Conservation (phyloP, 2,888 invertebrate genomes). For the Brassicogethes aeneus region DNA sequence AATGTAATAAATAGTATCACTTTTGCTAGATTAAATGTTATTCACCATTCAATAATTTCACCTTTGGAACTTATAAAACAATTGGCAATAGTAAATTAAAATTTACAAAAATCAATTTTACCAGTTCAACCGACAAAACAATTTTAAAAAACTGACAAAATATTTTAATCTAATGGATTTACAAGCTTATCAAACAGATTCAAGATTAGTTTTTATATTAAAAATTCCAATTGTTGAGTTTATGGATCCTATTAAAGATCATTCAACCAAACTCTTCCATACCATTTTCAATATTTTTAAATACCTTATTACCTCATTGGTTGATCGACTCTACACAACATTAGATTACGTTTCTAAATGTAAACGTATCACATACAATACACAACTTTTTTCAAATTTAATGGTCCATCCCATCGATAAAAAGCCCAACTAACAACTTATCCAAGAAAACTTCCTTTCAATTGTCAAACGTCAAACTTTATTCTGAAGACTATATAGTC, state of each 20-base stretch:
- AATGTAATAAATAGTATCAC: background rate
- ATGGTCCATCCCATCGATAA: too few species aligned
- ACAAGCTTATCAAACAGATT: background rate
- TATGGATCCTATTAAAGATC: background rate
- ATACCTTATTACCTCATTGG: background rate
- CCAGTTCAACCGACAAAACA: background rate
- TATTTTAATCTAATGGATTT: background rate
- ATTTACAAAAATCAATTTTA: background rate
- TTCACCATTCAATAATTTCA: background rate
- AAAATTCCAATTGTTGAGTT: background rate
- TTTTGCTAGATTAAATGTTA: background rate
- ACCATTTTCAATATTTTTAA: background rate
- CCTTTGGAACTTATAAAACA: too few species aligned
- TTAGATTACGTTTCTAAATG: too few species aligned
- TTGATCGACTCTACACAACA: too few species aligned
- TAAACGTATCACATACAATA: too few species aligned
- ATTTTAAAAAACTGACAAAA: background rate
- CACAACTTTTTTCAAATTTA: too few species aligned
- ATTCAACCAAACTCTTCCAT: background rate
- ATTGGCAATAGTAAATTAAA: background rate
- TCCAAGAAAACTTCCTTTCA: background rate
- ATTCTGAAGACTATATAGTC: background rate
- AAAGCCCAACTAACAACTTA: background rate
- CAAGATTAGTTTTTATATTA: background rate
- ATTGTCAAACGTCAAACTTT: background rate